Percentiles rank a stretch among this genome's conserved stretches.
phyloP scores from a whole-genome alignment of 2,113 vertebrate genomes.

The Festucalex cinctus region DNA sequence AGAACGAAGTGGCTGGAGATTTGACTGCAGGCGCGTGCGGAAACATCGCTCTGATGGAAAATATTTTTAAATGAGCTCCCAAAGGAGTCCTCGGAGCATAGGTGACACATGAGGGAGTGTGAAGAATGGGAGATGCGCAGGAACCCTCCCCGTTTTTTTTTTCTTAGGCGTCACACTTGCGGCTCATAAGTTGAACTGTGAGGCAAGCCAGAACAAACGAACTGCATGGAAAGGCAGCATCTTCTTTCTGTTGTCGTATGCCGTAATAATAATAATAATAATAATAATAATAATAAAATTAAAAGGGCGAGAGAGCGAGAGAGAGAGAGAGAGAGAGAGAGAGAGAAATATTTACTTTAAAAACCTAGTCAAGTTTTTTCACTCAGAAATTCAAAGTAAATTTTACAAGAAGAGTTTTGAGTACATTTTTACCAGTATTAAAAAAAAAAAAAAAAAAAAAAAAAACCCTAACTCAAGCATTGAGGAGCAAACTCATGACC shows the following conservation, averaged over 20 bases:
- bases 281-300: no score
- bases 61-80: conserved; percentile 50
- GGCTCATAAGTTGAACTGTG: not conserved
- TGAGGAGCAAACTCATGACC: no score
- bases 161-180: not conserved
- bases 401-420: no score
- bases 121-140: conserved; percentile 1
- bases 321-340: no score
- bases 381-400: no score
- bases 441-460: no score
- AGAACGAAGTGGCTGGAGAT: conserved; percentile 20
- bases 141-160: conserved; percentile 19
- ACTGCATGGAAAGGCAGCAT: not conserved
- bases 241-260: not conserved
- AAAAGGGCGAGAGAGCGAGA: no score
- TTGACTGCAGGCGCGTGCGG: conserved; percentile 20
- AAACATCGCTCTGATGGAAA: conserved; percentile 26
- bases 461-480: no score
- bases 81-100: conserved; percentile 25
- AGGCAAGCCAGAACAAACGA: not conserved
- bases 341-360: no score
- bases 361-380: no score
- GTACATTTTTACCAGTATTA: no score
- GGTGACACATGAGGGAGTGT: conserved; percentile 30
- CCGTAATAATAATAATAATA: no score